Conservation (phyloP, 2,888 invertebrate genomes). For the Drosophila monieri region DNA sequence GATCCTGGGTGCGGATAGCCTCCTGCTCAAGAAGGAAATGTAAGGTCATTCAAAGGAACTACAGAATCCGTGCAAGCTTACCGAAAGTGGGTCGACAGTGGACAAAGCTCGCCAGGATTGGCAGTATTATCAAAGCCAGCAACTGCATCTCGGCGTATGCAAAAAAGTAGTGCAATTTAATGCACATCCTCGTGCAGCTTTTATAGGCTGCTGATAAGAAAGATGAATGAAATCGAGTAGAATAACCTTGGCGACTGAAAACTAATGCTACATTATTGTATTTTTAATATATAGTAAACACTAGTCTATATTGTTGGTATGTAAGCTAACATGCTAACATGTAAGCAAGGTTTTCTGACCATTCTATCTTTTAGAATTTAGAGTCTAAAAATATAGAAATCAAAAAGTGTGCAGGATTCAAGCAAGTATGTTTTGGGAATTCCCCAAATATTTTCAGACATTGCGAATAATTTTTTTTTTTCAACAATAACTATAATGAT, state of each 20-base stretch:
- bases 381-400: background rate
- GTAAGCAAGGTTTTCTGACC: constrained; percentile 32
- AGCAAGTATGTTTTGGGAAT: background rate
- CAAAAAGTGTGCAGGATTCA: background rate
- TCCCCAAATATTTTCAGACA: constrained; percentile 2
- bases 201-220: constrained; percentile 40
- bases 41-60: constrained; percentile 26
- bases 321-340: no score
- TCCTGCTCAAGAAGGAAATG: constrained; percentile 38
- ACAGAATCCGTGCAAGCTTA: constrained; percentile 61
- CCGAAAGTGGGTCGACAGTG: constrained; percentile 67
- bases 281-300: background rate
- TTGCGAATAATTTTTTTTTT: background rate
- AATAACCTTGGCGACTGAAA: constrained; percentile 28
- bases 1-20: constrained; percentile 33
- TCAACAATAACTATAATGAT: background rate
- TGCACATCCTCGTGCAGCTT: constrained; percentile 1
- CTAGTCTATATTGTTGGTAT: constrained; percentile 9
- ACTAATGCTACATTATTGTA: background rate
- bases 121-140: constrained; percentile 26
- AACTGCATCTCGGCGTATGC: constrained; percentile 47
- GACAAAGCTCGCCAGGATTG: constrained; percentile 21
- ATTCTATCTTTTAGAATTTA: constrained; percentile 5
- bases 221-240: constrained; percentile 18
- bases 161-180: constrained; percentile 11